phyloP scores from a whole-genome alignment of 2,888 invertebrate genomes.

The Antheraea yamamai region DNA sequence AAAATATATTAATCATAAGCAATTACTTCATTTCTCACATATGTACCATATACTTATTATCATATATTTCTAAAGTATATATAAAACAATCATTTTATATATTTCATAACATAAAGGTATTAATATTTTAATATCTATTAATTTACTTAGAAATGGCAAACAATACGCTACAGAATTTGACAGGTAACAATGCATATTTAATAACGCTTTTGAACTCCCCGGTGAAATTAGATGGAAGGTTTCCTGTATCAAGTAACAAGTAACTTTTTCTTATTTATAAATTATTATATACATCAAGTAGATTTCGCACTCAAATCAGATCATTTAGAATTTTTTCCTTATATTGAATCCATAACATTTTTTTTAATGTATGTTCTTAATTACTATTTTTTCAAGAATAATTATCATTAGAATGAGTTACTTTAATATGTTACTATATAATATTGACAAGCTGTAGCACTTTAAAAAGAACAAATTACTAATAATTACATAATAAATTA shows the following conservation, averaged over 20 bases:
- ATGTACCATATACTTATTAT: no score
- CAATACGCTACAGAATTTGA: neutral
- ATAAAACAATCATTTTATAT: no score
- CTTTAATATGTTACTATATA: no score
- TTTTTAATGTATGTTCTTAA: neutral
- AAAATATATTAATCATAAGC: no score
- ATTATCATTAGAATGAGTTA: no score
- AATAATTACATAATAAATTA: no score
- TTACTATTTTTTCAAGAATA: neutral
- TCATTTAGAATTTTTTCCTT: neutral
- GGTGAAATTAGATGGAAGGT: neutral
- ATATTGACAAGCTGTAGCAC: no score
- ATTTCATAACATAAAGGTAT: neutral
- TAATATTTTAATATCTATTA: slow-evolving; percentile 15
- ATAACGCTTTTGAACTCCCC: neutral
- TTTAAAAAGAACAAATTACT: no score
- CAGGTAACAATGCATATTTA: neutral
- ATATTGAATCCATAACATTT: neutral
- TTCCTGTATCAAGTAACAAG: slow-evolving; percentile 1
- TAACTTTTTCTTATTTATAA: neutral
- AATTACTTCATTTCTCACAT: no score
- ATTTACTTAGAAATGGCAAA: neutral
- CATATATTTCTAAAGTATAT: no score
- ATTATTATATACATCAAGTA: neutral
- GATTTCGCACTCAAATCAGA: neutral